phyloP scores from a whole-genome alignment of 1,140 invertebrate genomes.

The Tetragonula clypearis region DNA sequence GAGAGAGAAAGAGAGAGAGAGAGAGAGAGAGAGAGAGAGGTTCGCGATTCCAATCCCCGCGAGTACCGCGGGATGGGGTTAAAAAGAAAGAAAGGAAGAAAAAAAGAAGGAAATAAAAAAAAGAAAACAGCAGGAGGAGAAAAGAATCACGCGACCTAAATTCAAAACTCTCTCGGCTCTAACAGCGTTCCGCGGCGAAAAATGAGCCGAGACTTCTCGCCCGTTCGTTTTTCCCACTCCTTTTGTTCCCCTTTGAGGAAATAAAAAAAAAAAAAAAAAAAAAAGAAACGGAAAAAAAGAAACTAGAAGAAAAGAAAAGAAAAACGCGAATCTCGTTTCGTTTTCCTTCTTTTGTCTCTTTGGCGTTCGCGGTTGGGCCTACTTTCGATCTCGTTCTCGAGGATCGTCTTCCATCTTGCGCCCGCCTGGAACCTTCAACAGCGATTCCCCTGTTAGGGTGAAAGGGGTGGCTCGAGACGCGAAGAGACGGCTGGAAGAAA shows the following conservation, averaged over 20 bases:
- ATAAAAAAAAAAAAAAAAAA: neutral
- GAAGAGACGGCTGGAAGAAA: conserved; percentile 10
- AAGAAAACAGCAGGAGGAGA: neutral
- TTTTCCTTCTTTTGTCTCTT: conserved; percentile 25
- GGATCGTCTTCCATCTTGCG: conserved; percentile 62
- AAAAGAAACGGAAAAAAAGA: no score
- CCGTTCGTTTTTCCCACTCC: neutral
- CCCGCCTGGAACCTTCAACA: conserved; percentile 56
- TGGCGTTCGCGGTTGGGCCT: conserved; percentile 14
- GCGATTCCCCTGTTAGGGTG: conserved; percentile 34
- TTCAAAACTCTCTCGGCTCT: conserved; percentile 17
- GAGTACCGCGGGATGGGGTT: neutral
- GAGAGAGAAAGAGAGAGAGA: no score
- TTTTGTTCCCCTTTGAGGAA: neutral
- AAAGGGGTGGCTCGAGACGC: neutral
- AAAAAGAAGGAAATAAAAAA: no score
- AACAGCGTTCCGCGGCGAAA: conserved; percentile 48
- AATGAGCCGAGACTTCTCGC: neutral
- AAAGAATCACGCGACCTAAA: conserved; percentile 51
- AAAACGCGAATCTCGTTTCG: conserved; percentile 46
- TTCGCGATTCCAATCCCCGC: neutral
- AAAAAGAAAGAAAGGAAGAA: neutral
- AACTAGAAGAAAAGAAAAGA: neutral
- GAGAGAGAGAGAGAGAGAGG: no score
- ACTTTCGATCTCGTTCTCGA: conserved; percentile 67